A percentile compares a stretch with the other conserved stretches of the same genome.
These are phyloP conservation scores for Heterohyrax brucei DNA, from an alignment of 2,797 vertebrate genomes.

Conservation along the genomic window DNA sequence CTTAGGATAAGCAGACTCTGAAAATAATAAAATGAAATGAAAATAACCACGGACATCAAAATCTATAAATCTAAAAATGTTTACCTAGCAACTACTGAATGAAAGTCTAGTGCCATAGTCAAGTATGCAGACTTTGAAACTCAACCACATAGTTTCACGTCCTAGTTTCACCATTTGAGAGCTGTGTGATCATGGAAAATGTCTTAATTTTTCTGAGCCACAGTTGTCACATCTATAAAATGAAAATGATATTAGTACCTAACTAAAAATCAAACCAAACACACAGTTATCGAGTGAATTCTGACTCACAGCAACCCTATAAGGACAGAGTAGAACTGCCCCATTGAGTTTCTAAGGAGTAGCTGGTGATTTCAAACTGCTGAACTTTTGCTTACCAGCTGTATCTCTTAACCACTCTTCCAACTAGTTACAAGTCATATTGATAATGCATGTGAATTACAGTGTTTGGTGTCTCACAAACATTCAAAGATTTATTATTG, in stretches of 20 bases:
- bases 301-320: too few relatives aligned
- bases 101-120: not conserved
- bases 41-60: slow-evolving; percentile 26
- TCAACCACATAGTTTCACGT: not conserved
- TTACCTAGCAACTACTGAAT: not conserved
- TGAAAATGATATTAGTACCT: not conserved
- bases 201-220: not conserved
- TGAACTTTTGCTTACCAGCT: too few relatives aligned
- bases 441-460: not conserved
- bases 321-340: too few relatives aligned
- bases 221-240: not conserved
- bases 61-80: not conserved
- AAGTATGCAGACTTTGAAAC: not conserved
- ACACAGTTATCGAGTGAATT: too few relatives aligned
- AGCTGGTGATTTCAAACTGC: too few relatives aligned
- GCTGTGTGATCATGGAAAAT: not conserved
- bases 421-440: not conserved
- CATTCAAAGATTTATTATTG: not conserved
- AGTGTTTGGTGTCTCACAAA: not conserved
- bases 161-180: not conserved
- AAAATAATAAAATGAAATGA: not conserved
- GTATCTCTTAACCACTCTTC: too few relatives aligned
- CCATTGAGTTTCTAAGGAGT: too few relatives aligned
- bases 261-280: too few relatives aligned
- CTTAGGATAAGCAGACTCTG: not conserved